phyloP scores from a whole-genome alignment of 2,888 invertebrate species.

The Melanophora roralis region DNA sequence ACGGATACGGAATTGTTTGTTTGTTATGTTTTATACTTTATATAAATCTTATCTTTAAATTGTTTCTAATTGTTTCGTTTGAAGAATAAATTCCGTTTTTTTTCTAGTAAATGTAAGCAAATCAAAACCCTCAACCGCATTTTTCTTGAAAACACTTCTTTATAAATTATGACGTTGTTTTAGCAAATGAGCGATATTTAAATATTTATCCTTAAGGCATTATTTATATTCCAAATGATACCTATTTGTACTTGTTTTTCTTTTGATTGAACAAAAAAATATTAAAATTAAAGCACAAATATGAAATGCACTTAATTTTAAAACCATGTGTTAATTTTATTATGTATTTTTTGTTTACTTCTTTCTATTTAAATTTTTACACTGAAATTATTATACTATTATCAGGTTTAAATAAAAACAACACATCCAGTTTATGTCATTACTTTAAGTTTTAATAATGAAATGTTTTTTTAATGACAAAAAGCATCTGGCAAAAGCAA shows the following conservation, averaged over 20 bases:
- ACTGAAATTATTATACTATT: slow-evolving; percentile 8
- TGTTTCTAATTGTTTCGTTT: too few relatives aligned
- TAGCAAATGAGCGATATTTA: too few relatives aligned
- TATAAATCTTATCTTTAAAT: too few relatives aligned
- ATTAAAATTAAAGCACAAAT: background rate
- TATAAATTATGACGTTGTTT: too few relatives aligned
- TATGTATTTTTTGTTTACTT: background rate
- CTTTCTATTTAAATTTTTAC: background rate
- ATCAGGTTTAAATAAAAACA: slow-evolving; percentile 14
- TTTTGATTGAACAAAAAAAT: background rate
- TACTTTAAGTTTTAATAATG: slow-evolving; percentile 20
- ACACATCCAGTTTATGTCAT: slow-evolving; percentile 14
- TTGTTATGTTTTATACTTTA: too few relatives aligned
- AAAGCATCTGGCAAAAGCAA: slow-evolving; percentile 29
- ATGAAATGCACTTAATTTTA: background rate
- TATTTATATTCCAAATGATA: background rate
- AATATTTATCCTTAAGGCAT: too few relatives aligned
- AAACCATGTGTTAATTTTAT: slow-evolving; percentile 14
- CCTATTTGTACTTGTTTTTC: slow-evolving; percentile 5
- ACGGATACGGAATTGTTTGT: too few relatives aligned
- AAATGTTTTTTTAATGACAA: slow-evolving; percentile 25
- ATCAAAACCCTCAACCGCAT: too few relatives aligned
- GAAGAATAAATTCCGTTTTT: too few relatives aligned
- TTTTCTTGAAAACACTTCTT: too few relatives aligned
- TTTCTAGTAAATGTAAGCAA: too few relatives aligned